These are phyloP conservation scores for Cercopithecus diana DNA, from an alignment of 2,797 vertebrate species.

Conservation along the genomic window DNA sequence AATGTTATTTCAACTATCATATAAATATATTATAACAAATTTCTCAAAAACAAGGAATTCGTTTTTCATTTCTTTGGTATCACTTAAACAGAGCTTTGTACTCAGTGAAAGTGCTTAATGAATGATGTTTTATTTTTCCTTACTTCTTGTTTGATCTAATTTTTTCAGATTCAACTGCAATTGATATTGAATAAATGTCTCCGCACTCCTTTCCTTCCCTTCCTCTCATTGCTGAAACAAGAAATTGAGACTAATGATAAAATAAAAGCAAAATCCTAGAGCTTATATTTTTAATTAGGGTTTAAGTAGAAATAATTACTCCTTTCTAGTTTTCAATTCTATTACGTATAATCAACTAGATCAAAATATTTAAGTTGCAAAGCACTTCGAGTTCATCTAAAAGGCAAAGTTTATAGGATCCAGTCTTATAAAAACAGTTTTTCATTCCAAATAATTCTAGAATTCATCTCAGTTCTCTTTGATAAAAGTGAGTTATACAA, in stretches of 20 bases:
- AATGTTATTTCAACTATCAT: not conserved
- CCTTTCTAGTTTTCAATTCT: slow-evolving; percentile 1
- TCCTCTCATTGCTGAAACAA: not conserved
- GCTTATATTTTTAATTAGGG: not conserved
- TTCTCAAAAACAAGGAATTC: not conserved
- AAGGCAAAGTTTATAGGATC: not conserved
- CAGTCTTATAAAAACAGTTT: not conserved
- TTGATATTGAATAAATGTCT: not conserved
- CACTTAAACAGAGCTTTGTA: not conserved
- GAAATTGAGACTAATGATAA: not conserved
- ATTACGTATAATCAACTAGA: not conserved
- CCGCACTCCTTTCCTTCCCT: not conserved
- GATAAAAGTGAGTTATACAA: not conserved
- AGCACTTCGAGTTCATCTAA: not conserved
- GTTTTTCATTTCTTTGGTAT: not conserved
- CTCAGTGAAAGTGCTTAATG: not conserved
- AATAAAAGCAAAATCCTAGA: not conserved
- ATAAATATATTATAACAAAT: not conserved
- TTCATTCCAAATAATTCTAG: not conserved
- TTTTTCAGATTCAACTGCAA: not conserved
- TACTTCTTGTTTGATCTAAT: not conserved
- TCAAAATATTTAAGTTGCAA: not conserved
- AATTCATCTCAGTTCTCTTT: not conserved
- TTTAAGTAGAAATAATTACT: not conserved
- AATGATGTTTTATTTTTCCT: not conserved